Evolutionary conservation across 1,140 invertebrate genomes (phyloP).

Genomic region (Drosophila eugracilis): DNA sequence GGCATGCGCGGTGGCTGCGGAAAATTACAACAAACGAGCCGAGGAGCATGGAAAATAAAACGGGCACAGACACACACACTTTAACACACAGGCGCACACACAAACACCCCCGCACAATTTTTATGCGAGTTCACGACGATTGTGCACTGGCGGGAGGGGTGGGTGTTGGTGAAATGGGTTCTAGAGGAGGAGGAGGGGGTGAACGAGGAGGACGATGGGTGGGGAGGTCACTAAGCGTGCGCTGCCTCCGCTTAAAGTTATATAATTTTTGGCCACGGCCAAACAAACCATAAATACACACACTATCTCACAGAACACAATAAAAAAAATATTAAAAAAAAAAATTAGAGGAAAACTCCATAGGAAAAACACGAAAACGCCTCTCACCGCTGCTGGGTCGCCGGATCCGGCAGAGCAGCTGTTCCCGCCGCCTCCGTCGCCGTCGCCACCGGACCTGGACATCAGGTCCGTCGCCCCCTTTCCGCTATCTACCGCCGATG

Average conservation of each 20-base stretch:
- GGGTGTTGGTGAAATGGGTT: constrained; percentile 1
- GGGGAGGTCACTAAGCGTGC: constrained; percentile 57
- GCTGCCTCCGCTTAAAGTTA: constrained; percentile 42
- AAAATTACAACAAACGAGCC: constrained; percentile 48
- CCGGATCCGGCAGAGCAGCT: constrained; percentile 22
- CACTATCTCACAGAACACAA: not conserved
- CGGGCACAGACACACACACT: constrained; percentile 11
- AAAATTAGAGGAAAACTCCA: not conserved
- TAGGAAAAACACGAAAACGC: not conserved
- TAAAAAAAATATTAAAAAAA: constrained; percentile 1
- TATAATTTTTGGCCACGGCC: constrained; percentile 49
- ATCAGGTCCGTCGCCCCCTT: constrained; percentile 10
- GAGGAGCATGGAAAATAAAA: constrained; percentile 47
- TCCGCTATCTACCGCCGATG: constrained; percentile 38
- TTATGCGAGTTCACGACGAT: constrained; percentile 22
- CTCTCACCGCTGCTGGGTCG: constrained; percentile 31
- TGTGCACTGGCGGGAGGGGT: constrained; percentile 1
- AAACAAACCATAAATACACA: constrained; percentile 30
- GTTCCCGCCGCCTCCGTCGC: constrained; percentile 24
- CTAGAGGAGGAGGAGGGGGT: not conserved
- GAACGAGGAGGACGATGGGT: not conserved
- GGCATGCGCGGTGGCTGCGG: constrained; percentile 51
- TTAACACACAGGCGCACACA: not conserved
- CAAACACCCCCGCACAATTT: constrained; percentile 5
- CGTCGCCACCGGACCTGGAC: constrained; percentile 6